Evolutionary conservation across 2,888 invertebrate species (phyloP).

Genomic region (Epinotia bilunana): DNA sequence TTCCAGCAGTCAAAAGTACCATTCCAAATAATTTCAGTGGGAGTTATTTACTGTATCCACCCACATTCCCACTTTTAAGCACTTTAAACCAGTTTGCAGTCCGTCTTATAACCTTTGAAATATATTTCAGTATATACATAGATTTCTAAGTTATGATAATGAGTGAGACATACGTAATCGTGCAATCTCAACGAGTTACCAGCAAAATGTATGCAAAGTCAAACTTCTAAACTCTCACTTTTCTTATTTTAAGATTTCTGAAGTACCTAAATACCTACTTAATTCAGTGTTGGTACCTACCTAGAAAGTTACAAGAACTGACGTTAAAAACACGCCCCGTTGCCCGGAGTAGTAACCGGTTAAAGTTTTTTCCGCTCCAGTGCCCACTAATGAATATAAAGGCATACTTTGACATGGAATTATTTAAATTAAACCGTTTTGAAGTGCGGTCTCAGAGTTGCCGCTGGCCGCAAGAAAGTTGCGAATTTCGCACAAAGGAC

Average conservation of each 20-base stretch:
- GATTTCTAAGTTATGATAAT: no score
- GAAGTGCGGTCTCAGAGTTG: conserved; percentile 71
- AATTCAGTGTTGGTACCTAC: background rate
- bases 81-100: no score
- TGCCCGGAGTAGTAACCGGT: conserved; percentile 14
- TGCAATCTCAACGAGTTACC: no score
- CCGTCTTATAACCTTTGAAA: no score
- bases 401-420: conserved; percentile 66
- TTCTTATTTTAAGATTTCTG: background rate
- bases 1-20: no score
- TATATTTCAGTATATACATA: no score
- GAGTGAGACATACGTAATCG: no score
- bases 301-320: background rate
- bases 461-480: conserved; percentile 75
- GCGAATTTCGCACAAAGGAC: conserved; percentile 77
- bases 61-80: no score
- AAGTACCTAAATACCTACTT: background rate
- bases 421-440: conserved; percentile 77
- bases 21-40: no score
- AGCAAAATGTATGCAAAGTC: no score
- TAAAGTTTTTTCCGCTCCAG: conserved; percentile 51
- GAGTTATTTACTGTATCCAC: no score
- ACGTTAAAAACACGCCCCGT: background rate
- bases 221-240: background rate
- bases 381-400: conserved; percentile 55